Evolutionary conservation across 2,113 vertebrate species (phyloP).

Genomic region (Oncorhynchus tshawytscha): DNA sequence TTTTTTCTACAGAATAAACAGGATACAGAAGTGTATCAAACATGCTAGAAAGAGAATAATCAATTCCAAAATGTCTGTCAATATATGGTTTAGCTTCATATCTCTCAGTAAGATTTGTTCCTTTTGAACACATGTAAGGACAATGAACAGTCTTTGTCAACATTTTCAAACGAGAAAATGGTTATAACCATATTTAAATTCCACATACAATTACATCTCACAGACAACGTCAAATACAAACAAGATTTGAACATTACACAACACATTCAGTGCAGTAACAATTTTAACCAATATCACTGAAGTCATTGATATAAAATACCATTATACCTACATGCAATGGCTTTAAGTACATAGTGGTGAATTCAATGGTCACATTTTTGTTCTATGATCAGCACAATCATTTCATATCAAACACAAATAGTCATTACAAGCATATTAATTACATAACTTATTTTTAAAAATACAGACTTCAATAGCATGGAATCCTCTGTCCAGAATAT

Average conservation of each 20-base stretch:
- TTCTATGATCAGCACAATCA: conserved; percentile 8
- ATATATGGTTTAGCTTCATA: not conserved
- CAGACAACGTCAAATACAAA: not conserved
- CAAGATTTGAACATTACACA: conserved; percentile 19
- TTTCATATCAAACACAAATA: conserved; percentile 28
- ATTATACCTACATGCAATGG: conserved; percentile 37
- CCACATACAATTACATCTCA: not conserved
- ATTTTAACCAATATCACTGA: not conserved
- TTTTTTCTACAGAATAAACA: too few relatives aligned
- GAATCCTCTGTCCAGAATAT: conserved; percentile 18
- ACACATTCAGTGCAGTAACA: conserved; percentile 49
- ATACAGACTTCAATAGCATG: not conserved
- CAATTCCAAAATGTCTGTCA: too few relatives aligned
- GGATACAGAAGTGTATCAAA: too few relatives aligned
- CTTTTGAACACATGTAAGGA: not conserved
- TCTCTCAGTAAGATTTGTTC: not conserved
- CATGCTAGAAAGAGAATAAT: too few relatives aligned
- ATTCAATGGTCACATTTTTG: conserved; percentile 14
- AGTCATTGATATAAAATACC: conserved; percentile 16
- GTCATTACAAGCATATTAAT: conserved; percentile 14
- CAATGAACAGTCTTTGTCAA: not conserved
- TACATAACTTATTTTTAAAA: not conserved
- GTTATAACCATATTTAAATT: too few relatives aligned
- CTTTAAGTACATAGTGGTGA: conserved; percentile 16
- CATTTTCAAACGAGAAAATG: not conserved